A percentile compares a stretch with the other conserved stretches of the same genome.
phyloP scores from a whole-genome alignment of 1,140 invertebrate genomes.

The Cataglyphis hispanica region DNA sequence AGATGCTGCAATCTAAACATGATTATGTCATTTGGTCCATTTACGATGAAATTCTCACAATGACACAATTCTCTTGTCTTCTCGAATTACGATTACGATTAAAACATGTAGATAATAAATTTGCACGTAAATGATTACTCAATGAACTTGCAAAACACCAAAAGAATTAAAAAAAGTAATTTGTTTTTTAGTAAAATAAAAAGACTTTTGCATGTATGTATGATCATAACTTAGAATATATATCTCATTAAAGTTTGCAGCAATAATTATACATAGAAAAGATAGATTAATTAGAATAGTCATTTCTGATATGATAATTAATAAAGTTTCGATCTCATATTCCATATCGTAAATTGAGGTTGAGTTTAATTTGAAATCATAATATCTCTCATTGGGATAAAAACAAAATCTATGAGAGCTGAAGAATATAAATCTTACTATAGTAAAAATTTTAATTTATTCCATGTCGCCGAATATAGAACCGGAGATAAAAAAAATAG shows the following conservation, averaged over 20 bases:
- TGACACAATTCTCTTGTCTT: neutral
- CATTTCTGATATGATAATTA: no score
- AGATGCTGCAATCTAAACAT: conserved; percentile 19
- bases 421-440: no score
- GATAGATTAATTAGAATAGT: no score
- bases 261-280: neutral
- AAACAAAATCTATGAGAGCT: no score
- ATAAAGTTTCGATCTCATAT: no score
- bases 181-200: conserved; percentile 30
- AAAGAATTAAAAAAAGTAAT: conserved; percentile 2
- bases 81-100: conserved; percentile 1
- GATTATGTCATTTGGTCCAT: conserved; percentile 66
- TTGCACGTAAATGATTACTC: neutral
- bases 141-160: neutral
- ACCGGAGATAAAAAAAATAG: no score
- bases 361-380: no score
- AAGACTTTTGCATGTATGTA: neutral
- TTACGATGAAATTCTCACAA: conserved; percentile 28
- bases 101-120: neutral
- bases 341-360: no score
- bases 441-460: no score
- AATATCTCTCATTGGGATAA: no score
- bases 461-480: no score
- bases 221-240: conserved; percentile 4
- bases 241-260: neutral